phyloP scores from a whole-genome alignment of 2,113 vertebrate genomes.

The Thalassarche chlororhynchos region DNA sequence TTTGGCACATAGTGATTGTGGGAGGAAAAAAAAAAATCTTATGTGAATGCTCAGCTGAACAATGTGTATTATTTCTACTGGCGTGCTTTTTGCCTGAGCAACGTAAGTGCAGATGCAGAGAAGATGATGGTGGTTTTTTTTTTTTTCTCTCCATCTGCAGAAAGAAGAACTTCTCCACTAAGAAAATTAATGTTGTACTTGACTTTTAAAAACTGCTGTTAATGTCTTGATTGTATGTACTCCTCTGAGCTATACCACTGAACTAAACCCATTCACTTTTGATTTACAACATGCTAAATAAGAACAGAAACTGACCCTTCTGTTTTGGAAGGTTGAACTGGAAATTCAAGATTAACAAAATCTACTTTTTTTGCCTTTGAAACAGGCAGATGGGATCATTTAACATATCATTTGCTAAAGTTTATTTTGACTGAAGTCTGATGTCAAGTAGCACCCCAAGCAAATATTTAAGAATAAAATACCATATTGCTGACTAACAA shows the following conservation, averaged over 20 bases:
- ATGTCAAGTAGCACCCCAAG: conserved; percentile 2
- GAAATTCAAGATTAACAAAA: background rate
- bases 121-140: background rate
- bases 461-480: conserved; percentile 37
- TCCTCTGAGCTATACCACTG: background rate
- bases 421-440: conserved; percentile 33
- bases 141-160: background rate
- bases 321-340: background rate
- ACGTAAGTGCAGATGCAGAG: background rate
- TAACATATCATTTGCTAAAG: background rate
- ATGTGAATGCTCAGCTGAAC: background rate
- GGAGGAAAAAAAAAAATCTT: background rate
- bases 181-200: background rate
- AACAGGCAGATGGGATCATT: conserved; percentile 10
- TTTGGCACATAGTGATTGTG: background rate
- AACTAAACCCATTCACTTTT: background rate
- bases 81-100: background rate
- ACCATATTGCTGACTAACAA: conserved; percentile 8
- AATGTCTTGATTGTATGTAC: background rate
- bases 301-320: background rate
- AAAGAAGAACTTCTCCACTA: background rate
- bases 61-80: background rate
- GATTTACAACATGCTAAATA: background rate
- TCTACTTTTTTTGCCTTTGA: background rate
- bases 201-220: background rate